Evolutionary conservation across 2,888 invertebrate genomes (phyloP).

Genomic region (Fragum sueziense): DNA sequence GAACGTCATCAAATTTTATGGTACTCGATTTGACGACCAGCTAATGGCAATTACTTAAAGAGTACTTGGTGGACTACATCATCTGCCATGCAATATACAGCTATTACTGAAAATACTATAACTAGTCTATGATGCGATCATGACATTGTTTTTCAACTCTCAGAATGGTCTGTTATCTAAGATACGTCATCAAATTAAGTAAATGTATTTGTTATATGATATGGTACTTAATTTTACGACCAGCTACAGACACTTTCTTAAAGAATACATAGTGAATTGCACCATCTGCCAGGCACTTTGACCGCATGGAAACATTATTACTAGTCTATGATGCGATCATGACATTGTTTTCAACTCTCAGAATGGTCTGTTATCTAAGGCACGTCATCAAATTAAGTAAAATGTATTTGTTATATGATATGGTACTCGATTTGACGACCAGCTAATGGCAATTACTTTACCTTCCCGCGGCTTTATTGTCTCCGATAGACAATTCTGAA

Average conservation of each 20-base stretch:
- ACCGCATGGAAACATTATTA: no score
- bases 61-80: no score
- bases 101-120: no score
- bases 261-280: no score
- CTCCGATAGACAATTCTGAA: neutral
- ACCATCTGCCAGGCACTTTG: no score
- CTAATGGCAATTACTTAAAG: conserved; percentile 6
- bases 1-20: neutral
- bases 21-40: neutral
- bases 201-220: no score
- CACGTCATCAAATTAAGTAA: neutral
- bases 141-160: no score
- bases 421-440: neutral
- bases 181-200: no score
- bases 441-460: neutral
- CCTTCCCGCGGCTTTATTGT: conserved; percentile 1
- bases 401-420: neutral
- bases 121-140: no score
- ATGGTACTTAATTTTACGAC: neutral
- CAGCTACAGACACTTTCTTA: neutral
- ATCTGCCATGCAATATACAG: no score
- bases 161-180: no score
- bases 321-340: no score
- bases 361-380: neutral
- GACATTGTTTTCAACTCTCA: neutral